Evolutionary conservation across 2,113 vertebrate genomes (phyloP).

Genomic region (Sterrhoptilus dennistouni): DNA sequence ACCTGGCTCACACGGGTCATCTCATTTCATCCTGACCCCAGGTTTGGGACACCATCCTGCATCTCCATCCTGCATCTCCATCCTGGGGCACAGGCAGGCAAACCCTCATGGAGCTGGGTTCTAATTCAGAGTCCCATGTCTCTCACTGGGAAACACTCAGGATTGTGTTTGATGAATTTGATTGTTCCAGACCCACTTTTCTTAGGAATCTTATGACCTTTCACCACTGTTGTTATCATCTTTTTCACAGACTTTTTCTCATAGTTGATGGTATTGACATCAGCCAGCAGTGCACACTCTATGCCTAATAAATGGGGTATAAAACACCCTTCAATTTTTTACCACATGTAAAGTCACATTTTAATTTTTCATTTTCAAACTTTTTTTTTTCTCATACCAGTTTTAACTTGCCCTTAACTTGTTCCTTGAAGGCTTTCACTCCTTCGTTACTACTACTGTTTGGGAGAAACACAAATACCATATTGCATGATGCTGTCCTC

Average conservation of each 20-base stretch:
- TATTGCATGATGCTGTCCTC: background rate
- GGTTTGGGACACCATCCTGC: accelerated
- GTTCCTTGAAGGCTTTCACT: background rate
- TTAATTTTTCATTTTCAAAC: background rate
- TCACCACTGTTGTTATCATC: background rate
- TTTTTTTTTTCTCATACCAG: background rate
- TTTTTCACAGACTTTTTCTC: background rate
- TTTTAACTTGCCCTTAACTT: background rate
- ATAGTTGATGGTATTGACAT: background rate
- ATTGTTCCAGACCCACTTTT: background rate
- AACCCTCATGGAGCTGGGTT: accelerated
- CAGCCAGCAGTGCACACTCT: background rate
- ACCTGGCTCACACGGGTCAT: background rate
- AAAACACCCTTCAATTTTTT: background rate
- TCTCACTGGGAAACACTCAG: background rate
- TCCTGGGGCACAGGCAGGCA: background rate
- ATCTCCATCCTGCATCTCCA: background rate
- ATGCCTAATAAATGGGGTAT: background rate
- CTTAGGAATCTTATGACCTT: background rate
- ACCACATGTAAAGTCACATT: background rate
- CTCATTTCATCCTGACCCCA: background rate
- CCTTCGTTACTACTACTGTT: background rate
- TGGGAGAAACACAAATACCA: background rate
- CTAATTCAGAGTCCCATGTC: background rate
- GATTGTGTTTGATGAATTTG: background rate